Evolutionary conservation across 2,888 invertebrate species (phyloP).

Genomic region (Pinctada fucata): DNA sequence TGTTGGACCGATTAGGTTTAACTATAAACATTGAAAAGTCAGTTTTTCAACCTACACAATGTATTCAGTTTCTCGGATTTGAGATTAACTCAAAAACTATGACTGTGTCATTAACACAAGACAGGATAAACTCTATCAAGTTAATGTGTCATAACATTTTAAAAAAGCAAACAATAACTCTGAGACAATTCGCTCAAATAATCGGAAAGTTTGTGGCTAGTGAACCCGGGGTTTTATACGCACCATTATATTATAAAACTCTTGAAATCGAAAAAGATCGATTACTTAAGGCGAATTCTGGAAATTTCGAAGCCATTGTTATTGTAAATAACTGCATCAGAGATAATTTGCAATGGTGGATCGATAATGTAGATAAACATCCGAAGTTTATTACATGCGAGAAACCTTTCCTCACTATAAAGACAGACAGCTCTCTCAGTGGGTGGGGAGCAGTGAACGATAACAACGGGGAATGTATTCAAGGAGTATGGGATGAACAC

Average conservation of each 20-base stretch:
- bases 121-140: background rate
- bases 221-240: conserved; percentile 24
- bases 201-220: conserved; percentile 20
- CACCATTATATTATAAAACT: conserved; percentile 9
- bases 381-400: background rate
- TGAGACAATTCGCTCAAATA: conserved; percentile 11
- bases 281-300: background rate
- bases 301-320: conserved; percentile 13
- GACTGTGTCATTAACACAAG: conserved; percentile 2
- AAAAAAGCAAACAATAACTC: background rate
- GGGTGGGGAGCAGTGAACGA: conserved; percentile 20
- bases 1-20: conserved; percentile 32
- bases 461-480: conserved; percentile 2
- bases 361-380: too few relatives aligned
- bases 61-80: conserved; percentile 36
- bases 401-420: conserved; percentile 7
- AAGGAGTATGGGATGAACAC: conserved; percentile 26
- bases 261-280: conserved; percentile 20
- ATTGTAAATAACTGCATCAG: background rate
- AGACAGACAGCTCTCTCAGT: conserved; percentile 16
- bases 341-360: background rate
- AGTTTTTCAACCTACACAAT: conserved; percentile 32
- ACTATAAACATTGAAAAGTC: conserved; percentile 43
- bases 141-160: background rate
- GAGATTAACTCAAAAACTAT: conserved; percentile 9